Evolutionary conservation across 2,888 invertebrate genomes (phyloP).

Genomic region (Lampropteryx suffumata): DNA sequence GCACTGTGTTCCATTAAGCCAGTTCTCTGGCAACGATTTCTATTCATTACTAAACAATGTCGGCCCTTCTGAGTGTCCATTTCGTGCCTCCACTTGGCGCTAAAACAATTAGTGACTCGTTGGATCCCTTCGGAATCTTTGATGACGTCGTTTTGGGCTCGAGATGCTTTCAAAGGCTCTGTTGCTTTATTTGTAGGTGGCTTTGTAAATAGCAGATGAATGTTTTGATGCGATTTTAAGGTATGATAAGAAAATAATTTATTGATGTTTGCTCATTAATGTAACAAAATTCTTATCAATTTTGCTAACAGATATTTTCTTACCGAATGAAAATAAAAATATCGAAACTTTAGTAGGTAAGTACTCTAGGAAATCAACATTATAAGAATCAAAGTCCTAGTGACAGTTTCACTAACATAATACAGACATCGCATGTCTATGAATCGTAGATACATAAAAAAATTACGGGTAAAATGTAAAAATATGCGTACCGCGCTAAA

Average conservation of each 20-base stretch:
- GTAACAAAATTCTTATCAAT: too few relatives aligned
- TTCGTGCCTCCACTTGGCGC: conserved; percentile 39
- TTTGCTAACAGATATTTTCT: too few relatives aligned
- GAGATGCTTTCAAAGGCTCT: conserved; percentile 13
- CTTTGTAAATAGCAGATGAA: not conserved
- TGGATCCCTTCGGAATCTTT: conserved; percentile 21
- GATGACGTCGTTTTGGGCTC: conserved; percentile 23
- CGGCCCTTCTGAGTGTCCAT: conserved; percentile 38
- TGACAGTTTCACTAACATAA: too few relatives aligned
- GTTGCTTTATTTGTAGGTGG: conserved; percentile 1
- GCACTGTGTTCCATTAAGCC: conserved; percentile 14
- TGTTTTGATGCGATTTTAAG: not conserved
- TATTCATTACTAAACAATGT: conserved; percentile 57
- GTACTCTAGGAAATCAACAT: too few relatives aligned
- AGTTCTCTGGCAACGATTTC: conserved; percentile 41
- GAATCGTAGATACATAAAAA: too few relatives aligned
- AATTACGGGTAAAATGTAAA: too few relatives aligned
- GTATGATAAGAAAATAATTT: not conserved
- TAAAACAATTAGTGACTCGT: conserved; percentile 51
- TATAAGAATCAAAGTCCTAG: too few relatives aligned
- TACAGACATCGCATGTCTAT: too few relatives aligned
- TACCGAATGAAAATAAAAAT: too few relatives aligned
- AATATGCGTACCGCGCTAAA: too few relatives aligned
- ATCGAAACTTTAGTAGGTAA: too few relatives aligned
- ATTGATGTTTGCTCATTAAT: too few relatives aligned